Conservation (phyloP, 1,140 invertebrate species). For the Anadara kagoshimensis region DNA sequence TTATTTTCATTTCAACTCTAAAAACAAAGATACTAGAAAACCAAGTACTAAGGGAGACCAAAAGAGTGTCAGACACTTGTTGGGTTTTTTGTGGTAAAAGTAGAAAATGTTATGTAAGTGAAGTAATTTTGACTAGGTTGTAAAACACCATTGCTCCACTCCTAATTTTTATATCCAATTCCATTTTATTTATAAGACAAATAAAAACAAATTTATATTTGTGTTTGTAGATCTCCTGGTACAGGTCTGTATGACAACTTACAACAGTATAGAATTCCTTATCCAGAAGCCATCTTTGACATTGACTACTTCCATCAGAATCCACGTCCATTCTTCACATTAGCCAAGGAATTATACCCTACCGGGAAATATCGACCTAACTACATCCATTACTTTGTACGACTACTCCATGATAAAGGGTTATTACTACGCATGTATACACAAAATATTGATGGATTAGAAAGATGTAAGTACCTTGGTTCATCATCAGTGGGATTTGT, state of each 20-base stretch:
- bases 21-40: no score
- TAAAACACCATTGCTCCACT: no score
- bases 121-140: no score
- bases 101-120: no score
- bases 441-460: slow-evolving; percentile 76
- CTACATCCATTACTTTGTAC: slow-evolving; percentile 73
- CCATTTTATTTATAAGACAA: no score
- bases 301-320: slow-evolving; percentile 77
- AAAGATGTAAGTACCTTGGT: slow-evolving; percentile 73
- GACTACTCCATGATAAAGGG: slow-evolving; percentile 70
- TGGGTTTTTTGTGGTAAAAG: no score
- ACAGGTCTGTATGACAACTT: slow-evolving; percentile 95
- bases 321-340: slow-evolving; percentile 74
- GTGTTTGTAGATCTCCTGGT: slow-evolving; percentile 86
- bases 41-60: no score
- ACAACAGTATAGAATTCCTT: slow-evolving; percentile 91
- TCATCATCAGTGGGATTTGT: no score
- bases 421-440: slow-evolving; percentile 73
- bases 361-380: slow-evolving; percentile 73
- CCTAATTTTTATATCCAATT: no score
- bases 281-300: slow-evolving; percentile 97
- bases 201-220: no score
- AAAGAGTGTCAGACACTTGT: no score
- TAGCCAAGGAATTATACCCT: slow-evolving; percentile 75
- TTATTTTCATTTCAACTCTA: no score